Evolutionary conservation across 1,140 invertebrate genomes (phyloP).

Genomic region (Calephelis virginiensis): DNA sequence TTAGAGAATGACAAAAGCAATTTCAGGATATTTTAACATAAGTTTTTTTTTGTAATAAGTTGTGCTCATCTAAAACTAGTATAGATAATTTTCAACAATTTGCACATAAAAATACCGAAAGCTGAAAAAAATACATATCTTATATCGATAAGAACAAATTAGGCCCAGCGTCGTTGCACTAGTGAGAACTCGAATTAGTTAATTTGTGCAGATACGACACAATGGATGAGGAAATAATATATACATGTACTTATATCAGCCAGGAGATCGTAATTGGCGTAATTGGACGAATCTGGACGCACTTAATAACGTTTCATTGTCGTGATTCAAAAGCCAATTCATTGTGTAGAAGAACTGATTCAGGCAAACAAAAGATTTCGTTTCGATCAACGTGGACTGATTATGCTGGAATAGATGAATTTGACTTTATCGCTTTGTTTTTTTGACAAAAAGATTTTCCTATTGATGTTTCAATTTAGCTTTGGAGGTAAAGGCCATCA

Average conservation of each 20-base stretch:
- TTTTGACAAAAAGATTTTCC: neutral
- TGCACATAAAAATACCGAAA: too few relatives aligned
- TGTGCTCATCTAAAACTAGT: too few relatives aligned
- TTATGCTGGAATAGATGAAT: constrained; percentile 11
- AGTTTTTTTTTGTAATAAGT: too few relatives aligned
- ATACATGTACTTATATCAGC: constrained; percentile 55
- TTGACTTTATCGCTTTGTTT: constrained; percentile 5
- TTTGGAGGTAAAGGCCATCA: too few relatives aligned
- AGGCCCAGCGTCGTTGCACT: constrained; percentile 29
- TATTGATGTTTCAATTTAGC: neutral
- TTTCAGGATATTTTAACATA: too few relatives aligned
- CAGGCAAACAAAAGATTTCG: constrained; percentile 47
- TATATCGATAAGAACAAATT: constrained; percentile 34
- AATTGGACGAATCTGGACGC: constrained; percentile 76
- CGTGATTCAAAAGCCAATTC: constrained; percentile 73
- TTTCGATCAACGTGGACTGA: constrained; percentile 21
- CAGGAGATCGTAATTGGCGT: constrained; percentile 74
- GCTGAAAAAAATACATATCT: too few relatives aligned
- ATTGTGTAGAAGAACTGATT: constrained; percentile 71
- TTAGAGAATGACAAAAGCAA: too few relatives aligned
- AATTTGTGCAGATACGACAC: constrained; percentile 75
- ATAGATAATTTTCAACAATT: too few relatives aligned
- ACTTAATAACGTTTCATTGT: constrained; percentile 75
- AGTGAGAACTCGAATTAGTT: constrained; percentile 66
- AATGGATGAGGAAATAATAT: constrained; percentile 75